Base-by-base conservation (phyloP, 2,888 invertebrate species). In the Acanthosepion lycidas region DNA sequence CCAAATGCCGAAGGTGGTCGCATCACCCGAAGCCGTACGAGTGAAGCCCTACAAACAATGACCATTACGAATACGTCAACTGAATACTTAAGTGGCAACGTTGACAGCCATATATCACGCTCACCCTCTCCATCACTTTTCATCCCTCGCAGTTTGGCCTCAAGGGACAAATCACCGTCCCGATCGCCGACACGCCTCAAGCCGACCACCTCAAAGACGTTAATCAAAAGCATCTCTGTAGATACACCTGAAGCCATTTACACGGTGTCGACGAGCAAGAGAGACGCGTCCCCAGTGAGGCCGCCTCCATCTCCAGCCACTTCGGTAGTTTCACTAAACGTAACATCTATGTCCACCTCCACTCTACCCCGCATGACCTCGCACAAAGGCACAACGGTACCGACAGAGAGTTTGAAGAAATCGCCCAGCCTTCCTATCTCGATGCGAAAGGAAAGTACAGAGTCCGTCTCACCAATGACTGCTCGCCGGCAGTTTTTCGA, bases 401-500 rank as follows among this genome's bases (percentile, higher is more conserved):
- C 59, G 92, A 95, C 48, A 8, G 28, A n/a, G 2, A 53, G 42
- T 18, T 48, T 53, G 26, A 53, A 53, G 49, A 49, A 93, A 49
- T n/a, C 64, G 28, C 49, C 51, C 28, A 64, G 53, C 49, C 94
- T 53, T 94, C 91, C n/a, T 20, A 6, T 26, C 64, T 94, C 49
- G n/a, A 93, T 95, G 95, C 91, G 49, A 42, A 95, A 95, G 15
- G 95, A 95, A 33, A 96, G 96, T 93, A 94, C 95, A 53, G 96
- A 96, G 55, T 95, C 95, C 92, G 94, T 96, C 28, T 96, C 97
- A 2, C 97, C 96, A 0, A 95, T 95, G 59, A 95, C 96, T 9
- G 96, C 96, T 28, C 95, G 97, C 94, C 95, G 95, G 94, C 96
- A 96, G 94, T 97, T 97, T 94, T 97, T 97, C 95, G 96, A 96